phyloP scores from a whole-genome alignment of 2,797 vertebrate species.

The Hapalemur alaotrensis region DNA sequence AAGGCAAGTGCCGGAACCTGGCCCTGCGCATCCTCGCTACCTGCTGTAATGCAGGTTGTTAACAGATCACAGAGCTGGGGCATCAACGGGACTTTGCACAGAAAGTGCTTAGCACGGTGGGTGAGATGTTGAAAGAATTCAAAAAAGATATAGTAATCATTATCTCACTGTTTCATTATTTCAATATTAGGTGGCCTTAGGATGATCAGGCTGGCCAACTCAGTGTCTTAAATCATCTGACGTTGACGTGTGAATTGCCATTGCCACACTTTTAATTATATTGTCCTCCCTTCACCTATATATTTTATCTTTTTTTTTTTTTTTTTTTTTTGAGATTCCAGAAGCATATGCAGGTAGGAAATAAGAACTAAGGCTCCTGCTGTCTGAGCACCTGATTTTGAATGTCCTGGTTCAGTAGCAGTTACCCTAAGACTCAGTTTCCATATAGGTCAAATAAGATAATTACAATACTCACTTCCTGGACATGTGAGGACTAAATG shows the following conservation, averaged over 20 bases:
- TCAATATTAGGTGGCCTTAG: neutral
- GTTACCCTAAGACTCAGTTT: neutral
- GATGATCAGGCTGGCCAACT: neutral
- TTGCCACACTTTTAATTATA: neutral
- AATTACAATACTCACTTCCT: neutral
- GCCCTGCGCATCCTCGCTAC: too few relatives aligned
- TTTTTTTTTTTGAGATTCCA: neutral
- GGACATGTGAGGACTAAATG: neutral
- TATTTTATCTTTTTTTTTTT: neutral
- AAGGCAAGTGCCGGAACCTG: neutral
- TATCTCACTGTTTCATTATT: neutral
- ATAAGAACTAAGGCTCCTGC: neutral
- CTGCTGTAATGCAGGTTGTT: neutral
- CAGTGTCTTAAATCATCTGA: slow-evolving; percentile 30
- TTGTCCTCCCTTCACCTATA: neutral
- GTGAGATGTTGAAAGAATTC: neutral
- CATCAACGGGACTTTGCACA: neutral
- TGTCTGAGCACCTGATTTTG: neutral
- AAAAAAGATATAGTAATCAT: neutral
- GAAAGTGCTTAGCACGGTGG: neutral
- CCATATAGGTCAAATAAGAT: neutral
- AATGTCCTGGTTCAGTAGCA: neutral
- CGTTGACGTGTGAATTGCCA: neutral
- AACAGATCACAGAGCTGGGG: neutral
- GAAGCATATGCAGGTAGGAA: neutral